A percentile compares a stretch with the other conserved stretches of the same genome.
Evolutionary conservation across 1,140 invertebrate species (phyloP).

Genomic region (Leguminivora glycinivorella): DNA sequence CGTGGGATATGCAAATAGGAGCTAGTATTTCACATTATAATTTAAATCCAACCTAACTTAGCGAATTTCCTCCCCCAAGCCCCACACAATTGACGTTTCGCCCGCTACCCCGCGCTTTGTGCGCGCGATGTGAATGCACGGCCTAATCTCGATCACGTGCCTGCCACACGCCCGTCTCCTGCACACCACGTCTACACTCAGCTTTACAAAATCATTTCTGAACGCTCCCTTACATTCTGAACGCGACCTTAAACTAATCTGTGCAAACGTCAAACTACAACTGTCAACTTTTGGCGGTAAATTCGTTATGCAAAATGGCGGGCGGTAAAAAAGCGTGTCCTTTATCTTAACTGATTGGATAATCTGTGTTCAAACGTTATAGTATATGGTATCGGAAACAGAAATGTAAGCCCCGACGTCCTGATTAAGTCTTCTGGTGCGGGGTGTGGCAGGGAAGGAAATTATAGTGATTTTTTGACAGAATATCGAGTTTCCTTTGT

Average conservation of each 20-base stretch:
- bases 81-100: conserved; percentile 69
- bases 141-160: conserved; percentile 74
- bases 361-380: conserved; percentile 77
- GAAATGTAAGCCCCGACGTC: conserved; percentile 67
- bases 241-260: conserved; percentile 38
- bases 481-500: conserved; percentile 64
- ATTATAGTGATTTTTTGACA: conserved; percentile 76
- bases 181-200: conserved; percentile 59
- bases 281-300: conserved; percentile 53
- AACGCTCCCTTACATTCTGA: conserved; percentile 31
- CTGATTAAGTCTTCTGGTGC: conserved; percentile 71
- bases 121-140: conserved; percentile 69
- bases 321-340: conserved; percentile 69
- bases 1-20: conserved; percentile 77
- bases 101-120: conserved; percentile 62
- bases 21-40: conserved; percentile 70
- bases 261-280: conserved; percentile 44
- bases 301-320: conserved; percentile 37
- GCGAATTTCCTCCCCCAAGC: conserved; percentile 69
- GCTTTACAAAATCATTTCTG: conserved; percentile 49
- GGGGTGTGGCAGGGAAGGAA: conserved; percentile 56
- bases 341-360: conserved; percentile 79
- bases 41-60: conserved; percentile 73
- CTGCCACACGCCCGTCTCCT: conserved; percentile 61
- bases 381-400: conserved; percentile 76